phyloP scores from a whole-genome alignment of 2,888 invertebrate genomes.

The Mycalesis mineus region DNA sequence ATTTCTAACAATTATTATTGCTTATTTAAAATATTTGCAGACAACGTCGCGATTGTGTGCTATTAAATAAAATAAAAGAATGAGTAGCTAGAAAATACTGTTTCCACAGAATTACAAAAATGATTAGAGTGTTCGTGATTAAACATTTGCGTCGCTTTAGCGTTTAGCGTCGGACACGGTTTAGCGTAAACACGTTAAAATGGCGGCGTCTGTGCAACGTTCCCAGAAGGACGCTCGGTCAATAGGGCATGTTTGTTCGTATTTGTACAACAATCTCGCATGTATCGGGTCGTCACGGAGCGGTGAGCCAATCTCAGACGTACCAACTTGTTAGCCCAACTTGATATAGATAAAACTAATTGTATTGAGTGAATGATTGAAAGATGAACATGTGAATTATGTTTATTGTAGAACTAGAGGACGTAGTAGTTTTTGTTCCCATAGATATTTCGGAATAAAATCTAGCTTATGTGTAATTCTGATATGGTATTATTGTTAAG shows the following conservation, averaged over 20 bases:
- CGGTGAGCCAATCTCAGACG: slow-evolving; percentile 20
- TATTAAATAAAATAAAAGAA: slow-evolving; percentile 2
- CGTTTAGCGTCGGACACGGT: slow-evolving; percentile 35
- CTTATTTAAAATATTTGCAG: neutral
- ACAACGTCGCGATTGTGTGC: neutral
- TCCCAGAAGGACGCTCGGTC: slow-evolving; percentile 63
- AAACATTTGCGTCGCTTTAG: slow-evolving; percentile 54
- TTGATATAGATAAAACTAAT: neutral
- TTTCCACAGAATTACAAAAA: slow-evolving; percentile 59
- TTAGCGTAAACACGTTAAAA: slow-evolving; percentile 59
- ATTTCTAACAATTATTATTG: no score
- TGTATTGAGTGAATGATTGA: no score
- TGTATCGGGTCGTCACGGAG: slow-evolving; percentile 50
- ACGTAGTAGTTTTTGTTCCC: no score
- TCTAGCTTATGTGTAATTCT: no score
- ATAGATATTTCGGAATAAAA: no score
- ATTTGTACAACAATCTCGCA: slow-evolving; percentile 44
- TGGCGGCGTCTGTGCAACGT: slow-evolving; percentile 40
- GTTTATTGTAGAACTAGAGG: no score
- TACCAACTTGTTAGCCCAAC: neutral
- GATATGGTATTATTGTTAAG: no score
- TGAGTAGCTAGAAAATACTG: slow-evolving; percentile 17
- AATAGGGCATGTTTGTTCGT: slow-evolving; percentile 39
- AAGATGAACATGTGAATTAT: no score
- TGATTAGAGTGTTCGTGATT: slow-evolving; percentile 50